These are phyloP conservation scores for Acanthochromis polyacanthus DNA, from an alignment of 2,113 vertebrate genomes.

Conservation along the genomic window DNA sequence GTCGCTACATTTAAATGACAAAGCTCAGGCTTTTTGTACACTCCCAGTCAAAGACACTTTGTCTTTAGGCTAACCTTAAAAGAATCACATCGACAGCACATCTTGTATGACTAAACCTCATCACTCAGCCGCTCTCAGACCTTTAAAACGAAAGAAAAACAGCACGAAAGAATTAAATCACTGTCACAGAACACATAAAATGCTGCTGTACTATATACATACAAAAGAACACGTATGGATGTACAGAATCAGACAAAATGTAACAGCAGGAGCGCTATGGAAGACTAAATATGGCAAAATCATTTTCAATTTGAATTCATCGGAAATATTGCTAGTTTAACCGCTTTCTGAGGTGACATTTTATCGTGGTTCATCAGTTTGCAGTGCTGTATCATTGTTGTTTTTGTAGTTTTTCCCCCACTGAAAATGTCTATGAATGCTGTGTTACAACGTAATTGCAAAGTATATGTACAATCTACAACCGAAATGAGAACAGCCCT, in stretches of 20 bases:
- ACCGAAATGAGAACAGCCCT: too few species aligned
- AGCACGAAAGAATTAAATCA: constrained; percentile 27
- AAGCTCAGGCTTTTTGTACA: constrained; percentile 21
- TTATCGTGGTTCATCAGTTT: neutral
- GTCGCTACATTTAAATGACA: constrained; percentile 68
- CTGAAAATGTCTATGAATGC: constrained; percentile 1
- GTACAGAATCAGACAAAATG: constrained; percentile 23
- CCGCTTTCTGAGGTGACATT: neutral
- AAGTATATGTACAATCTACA: too few species aligned
- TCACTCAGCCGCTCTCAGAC: neutral
- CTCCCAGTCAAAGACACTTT: constrained; percentile 16
- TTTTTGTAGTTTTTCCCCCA: constrained; percentile 2
- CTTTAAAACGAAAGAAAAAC: constrained; percentile 20
- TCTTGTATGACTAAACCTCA: neutral
- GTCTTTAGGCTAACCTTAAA: constrained; percentile 4
- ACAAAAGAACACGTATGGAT: constrained; percentile 44
- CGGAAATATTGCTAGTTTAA: constrained; percentile 62
- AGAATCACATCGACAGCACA: neutral
- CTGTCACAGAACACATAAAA: constrained; percentile 37
- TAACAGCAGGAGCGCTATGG: constrained; percentile 43
- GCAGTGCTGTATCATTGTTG: neutral
- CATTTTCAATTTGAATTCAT: constrained; percentile 12
- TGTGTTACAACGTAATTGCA: too few species aligned
- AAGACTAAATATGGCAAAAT: constrained; percentile 72
- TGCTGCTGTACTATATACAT: constrained; percentile 53